These are phyloP conservation scores for Caenorhabditis brenneri DNA, from an alignment of 1,140 invertebrate genomes.

Conservation along the genomic window DNA sequence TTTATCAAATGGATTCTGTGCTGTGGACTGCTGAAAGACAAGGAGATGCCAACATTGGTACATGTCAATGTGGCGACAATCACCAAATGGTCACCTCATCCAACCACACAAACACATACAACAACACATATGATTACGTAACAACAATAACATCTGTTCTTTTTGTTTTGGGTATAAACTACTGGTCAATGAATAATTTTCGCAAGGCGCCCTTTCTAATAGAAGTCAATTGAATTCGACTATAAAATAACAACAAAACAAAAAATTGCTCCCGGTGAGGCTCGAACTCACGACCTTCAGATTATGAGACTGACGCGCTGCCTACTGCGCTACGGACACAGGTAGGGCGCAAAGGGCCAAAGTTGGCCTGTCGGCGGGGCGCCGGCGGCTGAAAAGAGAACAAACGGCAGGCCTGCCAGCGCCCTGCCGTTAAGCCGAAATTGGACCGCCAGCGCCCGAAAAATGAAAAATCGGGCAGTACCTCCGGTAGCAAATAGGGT, in stretches of 20 bases:
- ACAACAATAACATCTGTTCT: neutral
- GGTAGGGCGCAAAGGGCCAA: no score
- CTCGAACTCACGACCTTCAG: constrained; percentile 94
- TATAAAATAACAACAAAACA: no score
- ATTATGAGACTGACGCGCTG: constrained; percentile 88
- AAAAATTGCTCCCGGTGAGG: constrained; percentile 77
- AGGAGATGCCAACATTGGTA: neutral
- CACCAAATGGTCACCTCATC: neutral
- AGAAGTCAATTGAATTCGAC: no score
- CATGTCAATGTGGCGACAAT: neutral
- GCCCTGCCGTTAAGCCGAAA: no score
- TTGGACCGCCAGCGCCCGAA: no score
- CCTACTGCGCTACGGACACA: constrained; percentile 39
- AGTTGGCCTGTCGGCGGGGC: no score
- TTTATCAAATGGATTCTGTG: neutral
- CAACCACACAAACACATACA: neutral
- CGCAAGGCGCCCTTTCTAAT: no score
- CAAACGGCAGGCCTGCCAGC: no score
- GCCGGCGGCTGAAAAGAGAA: no score
- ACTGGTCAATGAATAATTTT: neutral
- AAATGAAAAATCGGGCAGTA: no score
- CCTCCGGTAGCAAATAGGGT: no score
- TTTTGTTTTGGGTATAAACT: neutral
- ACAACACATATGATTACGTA: neutral
- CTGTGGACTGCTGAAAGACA: neutral